Evolutionary conservation across 2,888 invertebrate genomes (phyloP).

Genomic region (Nineta flava): DNA sequence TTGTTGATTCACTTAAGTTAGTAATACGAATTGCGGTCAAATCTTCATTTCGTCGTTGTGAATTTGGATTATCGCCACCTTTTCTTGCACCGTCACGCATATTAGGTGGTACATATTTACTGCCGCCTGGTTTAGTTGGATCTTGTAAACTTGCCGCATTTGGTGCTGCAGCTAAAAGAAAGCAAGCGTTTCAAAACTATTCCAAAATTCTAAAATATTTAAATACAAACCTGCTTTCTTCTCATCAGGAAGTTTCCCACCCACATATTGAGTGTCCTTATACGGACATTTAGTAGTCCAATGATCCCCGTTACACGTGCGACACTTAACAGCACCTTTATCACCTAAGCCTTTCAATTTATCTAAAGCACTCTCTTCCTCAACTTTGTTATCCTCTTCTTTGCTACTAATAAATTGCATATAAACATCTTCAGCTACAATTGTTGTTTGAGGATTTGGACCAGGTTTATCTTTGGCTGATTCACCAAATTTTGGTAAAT

Average conservation of each 20-base stretch:
- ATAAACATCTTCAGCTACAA: constrained; percentile 87
- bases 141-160: constrained; percentile 2
- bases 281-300: constrained; percentile 98
- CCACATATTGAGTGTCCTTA: constrained; percentile 68
- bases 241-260: constrained; percentile 41
- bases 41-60: constrained; percentile 52
- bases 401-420: constrained; percentile 86
- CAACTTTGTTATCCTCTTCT: constrained; percentile 73
- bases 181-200: background rate
- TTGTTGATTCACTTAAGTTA: constrained; percentile 90
- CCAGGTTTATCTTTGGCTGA: constrained; percentile 86
- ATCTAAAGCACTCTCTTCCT: constrained; percentile 64
- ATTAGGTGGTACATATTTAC: constrained; percentile 78
- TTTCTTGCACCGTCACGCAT: constrained; percentile 65
- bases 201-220: background rate
- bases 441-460: constrained; percentile 94
- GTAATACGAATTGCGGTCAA: constrained; percentile 90
- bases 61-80: constrained; percentile 47
- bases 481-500: constrained; percentile 92
- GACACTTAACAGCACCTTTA: constrained; percentile 67
- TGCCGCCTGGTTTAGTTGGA: constrained; percentile 28
- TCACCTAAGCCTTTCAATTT: constrained; percentile 55
- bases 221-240: constrained; percentile 26
- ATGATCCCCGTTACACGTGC: constrained; percentile 89
- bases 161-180: constrained; percentile 4